Evolutionary conservation across 2,113 vertebrate genomes (phyloP), one percentile per base, ranked within the genome.

Genomic region (Platichthys flesus): DNA sequence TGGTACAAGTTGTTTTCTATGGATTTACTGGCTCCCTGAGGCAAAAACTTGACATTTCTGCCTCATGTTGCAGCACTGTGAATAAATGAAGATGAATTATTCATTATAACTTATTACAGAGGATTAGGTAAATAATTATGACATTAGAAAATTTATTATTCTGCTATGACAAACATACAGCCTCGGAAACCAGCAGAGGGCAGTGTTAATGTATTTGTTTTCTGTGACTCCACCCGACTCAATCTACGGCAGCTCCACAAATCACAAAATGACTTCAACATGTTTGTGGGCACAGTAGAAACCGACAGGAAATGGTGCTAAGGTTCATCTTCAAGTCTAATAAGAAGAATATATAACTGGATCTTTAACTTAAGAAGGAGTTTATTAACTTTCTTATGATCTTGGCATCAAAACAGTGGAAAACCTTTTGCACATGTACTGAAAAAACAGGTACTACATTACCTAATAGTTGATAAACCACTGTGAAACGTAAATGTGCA

Each of bases 151-250:
- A 3, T 45, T 2, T 26, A 26, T 28, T 71, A 1, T 8, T 47
- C 23, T 45, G 12, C 12, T 7, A 12, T 52, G 10, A 71, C 35
- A 71, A 73, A 40, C 4, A 42, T 59, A 61, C 2, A 8, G 5
- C 62, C 2, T 12, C 15, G 0, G 14, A 60, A 12, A 31, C 77
- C 90, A 89, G 65, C 67, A 91, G 92, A 85, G 79, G 83, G 87
- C 83, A 70, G 71, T 78, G 47, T 82, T 57, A 1, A 58, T 21
- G 49, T 18, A 1, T 51, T 54, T 76, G 24, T 66, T 15, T 21
- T 59, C 35, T 56, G n/a, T 6, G 20, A 8, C 40, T 42, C 15
- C 15, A 4, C 31, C 15, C 5, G 0, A 28, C 20, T 24, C 12
- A 68, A 61, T 5, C 57, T 42, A 4, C 4, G 35, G 40, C 49